phyloP scores from a whole-genome alignment of 2,888 invertebrate species.

The Cataglyphis cursor region DNA sequence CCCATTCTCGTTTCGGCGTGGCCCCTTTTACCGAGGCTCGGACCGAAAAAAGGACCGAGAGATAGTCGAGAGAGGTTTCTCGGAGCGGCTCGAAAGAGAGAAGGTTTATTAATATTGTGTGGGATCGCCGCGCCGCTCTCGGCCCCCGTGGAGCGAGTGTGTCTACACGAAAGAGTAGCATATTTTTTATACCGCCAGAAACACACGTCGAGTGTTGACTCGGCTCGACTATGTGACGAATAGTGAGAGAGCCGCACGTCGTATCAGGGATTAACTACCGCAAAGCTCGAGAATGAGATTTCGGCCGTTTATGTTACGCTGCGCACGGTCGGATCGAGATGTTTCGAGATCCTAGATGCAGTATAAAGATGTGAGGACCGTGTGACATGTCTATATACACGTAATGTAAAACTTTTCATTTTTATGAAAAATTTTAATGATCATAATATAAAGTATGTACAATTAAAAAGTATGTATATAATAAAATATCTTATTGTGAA shows the following conservation, averaged over 20 bases:
- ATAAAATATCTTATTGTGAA: neutral
- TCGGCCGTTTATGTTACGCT: neutral
- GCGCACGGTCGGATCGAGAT: neutral
- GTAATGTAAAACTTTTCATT: neutral
- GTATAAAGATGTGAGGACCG: neutral
- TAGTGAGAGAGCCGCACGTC: conserved; percentile 20
- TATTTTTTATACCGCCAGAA: conserved; percentile 38
- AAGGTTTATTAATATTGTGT: conserved; percentile 54
- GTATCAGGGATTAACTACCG: conserved; percentile 22
- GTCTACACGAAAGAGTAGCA: conserved; percentile 37
- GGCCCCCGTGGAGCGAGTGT: conserved; percentile 36
- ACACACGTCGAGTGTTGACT: conserved; percentile 38
- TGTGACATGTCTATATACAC: neutral
- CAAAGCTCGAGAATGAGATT: conserved; percentile 3
- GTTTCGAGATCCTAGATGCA: neutral
- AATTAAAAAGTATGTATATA: neutral
- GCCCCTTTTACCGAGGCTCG: conserved; percentile 48
- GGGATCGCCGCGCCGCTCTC: conserved; percentile 19
- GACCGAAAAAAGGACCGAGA: conserved; percentile 50
- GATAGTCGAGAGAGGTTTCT: conserved; percentile 34
- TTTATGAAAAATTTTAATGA: conserved; percentile 3
- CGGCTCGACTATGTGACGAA: conserved; percentile 39
- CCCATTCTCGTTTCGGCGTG: conserved; percentile 51
- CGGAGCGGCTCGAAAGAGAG: conserved; percentile 37
- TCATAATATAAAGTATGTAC: neutral